Conservation (phyloP, 1,140 invertebrate species). For the Bathynomus jamesi region DNA sequence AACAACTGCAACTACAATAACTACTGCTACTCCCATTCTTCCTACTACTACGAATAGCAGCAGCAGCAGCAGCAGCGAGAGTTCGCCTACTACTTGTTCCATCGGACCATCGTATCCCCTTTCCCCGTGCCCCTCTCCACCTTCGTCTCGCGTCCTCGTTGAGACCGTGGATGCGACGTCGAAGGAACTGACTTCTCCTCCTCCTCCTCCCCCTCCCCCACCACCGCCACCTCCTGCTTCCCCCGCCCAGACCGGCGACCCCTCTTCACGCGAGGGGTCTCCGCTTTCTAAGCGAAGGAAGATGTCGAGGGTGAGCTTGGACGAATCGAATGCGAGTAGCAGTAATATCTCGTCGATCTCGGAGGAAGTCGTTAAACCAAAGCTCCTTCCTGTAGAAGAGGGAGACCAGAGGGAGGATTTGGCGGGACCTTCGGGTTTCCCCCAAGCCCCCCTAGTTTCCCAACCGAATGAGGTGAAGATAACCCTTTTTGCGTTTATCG, state of each 20-base stretch:
- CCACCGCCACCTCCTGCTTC: constrained; percentile 10
- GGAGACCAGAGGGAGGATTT: not conserved
- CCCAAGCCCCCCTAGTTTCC: not conserved
- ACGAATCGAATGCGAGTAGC: not conserved
- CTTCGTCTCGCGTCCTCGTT: not conserved
- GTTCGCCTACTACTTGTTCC: too few species aligned
- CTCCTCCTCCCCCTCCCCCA: constrained; percentile 6
- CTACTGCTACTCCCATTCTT: too few species aligned
- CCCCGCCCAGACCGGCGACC: constrained; percentile 12
- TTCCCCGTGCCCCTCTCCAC: constrained; percentile 3
- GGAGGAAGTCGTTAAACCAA: not conserved
- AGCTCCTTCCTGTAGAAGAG: not conserved
- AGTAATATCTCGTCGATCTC: not conserved
- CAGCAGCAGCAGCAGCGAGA: too few species aligned
- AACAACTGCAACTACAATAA: not conserved
- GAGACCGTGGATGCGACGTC: constrained; percentile 4
- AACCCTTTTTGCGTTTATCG: too few species aligned
- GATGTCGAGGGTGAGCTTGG: constrained; percentile 16
- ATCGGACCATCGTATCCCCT: too few species aligned
- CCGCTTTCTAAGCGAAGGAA: constrained; percentile 25
- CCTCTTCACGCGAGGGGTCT: constrained; percentile 22
- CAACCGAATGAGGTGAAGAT: too few species aligned
- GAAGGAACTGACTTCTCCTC: constrained; percentile 9
- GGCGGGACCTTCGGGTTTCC: not conserved
- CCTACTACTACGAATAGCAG: too few species aligned